Evolutionary conservation across 2,888 invertebrate species (phyloP).

Genomic region (Tyria jacobaeae): DNA sequence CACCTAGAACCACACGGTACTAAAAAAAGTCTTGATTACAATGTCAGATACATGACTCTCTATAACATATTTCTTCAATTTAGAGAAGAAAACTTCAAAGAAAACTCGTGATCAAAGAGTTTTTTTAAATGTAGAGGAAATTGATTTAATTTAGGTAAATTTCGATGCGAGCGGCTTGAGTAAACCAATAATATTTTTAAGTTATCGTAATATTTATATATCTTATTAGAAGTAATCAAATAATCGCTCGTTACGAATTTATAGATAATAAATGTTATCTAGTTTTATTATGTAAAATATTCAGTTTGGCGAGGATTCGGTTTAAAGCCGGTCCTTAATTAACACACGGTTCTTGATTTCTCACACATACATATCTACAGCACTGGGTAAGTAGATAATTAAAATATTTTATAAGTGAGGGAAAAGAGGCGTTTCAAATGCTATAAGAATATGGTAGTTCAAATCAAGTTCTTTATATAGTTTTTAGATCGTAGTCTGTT

Average conservation of each 20-base stretch:
- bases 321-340: slow-evolving; percentile 59
- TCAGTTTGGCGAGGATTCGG: slow-evolving; percentile 68
- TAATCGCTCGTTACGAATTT: slow-evolving; percentile 49
- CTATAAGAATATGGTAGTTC: too few relatives aligned
- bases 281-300: slow-evolving; percentile 49
- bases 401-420: too few relatives aligned
- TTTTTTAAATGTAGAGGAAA: neutral
- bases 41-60: too few relatives aligned
- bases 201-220: slow-evolving; percentile 6
- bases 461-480: too few relatives aligned
- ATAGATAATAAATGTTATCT: slow-evolving; percentile 60
- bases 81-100: too few relatives aligned
- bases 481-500: too few relatives aligned
- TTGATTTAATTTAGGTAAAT: neutral
- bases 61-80: too few relatives aligned
- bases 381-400: slow-evolving; percentile 56
- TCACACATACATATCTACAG: too few relatives aligned
- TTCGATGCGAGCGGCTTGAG: neutral
- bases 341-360: slow-evolving; percentile 34
- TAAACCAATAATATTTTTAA: neutral
- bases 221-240: slow-evolving; percentile 34
- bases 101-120: neutral
- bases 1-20: too few relatives aligned
- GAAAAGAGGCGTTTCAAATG: too few relatives aligned
- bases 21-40: too few relatives aligned